phyloP scores from a whole-genome alignment of 2,113 vertebrate genomes.

The Cebidichthys violaceus region DNA sequence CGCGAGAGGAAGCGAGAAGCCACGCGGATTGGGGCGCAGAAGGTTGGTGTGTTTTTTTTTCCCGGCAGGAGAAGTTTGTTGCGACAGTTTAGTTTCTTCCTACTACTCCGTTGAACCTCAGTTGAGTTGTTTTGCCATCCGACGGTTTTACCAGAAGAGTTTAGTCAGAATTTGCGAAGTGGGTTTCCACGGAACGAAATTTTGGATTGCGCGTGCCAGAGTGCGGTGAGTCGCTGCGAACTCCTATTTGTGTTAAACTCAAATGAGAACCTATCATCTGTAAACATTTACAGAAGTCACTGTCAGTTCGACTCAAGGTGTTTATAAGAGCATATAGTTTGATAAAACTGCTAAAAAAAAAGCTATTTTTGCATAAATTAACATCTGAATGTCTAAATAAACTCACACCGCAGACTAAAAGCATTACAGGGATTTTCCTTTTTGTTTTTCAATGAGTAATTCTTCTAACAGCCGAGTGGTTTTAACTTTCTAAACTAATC shows the following conservation, averaged over 20 bases:
- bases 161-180: background rate
- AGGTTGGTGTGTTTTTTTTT: conserved; percentile 54
- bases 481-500: background rate
- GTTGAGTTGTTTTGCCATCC: background rate
- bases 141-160: background rate
- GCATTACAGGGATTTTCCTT: conserved; percentile 1
- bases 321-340: accelerated
- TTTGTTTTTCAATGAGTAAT: conserved; percentile 10
- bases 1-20: conserved; percentile 39
- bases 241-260: background rate
- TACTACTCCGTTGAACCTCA: background rate
- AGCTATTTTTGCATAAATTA: no score
- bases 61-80: background rate
- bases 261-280: background rate
- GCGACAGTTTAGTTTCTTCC: background rate
- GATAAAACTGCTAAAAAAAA: background rate
- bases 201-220: conserved; percentile 40
- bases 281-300: background rate
- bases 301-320: background rate
- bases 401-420: background rate
- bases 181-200: conserved; percentile 14
- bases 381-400: background rate
- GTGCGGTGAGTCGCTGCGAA: conserved; percentile 43
- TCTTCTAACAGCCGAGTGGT: background rate
- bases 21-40: conserved; percentile 40